Evolutionary conservation across 2,113 vertebrate genomes (phyloP).

Genomic region (Erpornis zantholeuca): DNA sequence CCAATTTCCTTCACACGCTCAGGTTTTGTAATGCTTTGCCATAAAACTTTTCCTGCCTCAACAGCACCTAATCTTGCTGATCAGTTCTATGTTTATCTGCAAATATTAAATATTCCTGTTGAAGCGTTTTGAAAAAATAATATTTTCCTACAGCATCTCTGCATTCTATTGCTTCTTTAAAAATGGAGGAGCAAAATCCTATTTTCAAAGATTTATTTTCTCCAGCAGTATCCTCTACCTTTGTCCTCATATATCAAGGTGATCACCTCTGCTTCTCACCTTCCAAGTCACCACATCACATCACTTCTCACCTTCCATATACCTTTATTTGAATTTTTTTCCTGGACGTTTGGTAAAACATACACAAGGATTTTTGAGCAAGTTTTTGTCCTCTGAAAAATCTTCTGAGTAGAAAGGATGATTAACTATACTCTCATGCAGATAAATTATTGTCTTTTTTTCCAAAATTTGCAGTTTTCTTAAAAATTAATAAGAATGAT

Average conservation of each 20-base stretch:
- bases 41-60: neutral
- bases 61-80: neutral
- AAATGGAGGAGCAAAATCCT: neutral
- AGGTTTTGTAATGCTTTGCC: neutral
- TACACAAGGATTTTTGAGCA: neutral
- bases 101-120: neutral
- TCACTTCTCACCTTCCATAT: neutral
- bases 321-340: neutral
- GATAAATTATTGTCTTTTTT: neutral
- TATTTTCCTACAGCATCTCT: neutral
- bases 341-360: neutral
- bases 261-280: neutral
- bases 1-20: neutral
- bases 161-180: neutral
- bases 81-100: neutral
- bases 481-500: neutral
- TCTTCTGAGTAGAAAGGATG: neutral
- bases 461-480: neutral
- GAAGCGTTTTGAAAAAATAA: neutral
- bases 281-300: neutral
- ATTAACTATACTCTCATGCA: neutral
- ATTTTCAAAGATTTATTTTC: neutral
- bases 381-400: neutral
- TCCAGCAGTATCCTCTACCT: neutral
- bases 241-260: neutral